These are phyloP conservation scores for Channa striata DNA, from an alignment of 2,797 vertebrate species.

Conservation along the genomic window DNA sequence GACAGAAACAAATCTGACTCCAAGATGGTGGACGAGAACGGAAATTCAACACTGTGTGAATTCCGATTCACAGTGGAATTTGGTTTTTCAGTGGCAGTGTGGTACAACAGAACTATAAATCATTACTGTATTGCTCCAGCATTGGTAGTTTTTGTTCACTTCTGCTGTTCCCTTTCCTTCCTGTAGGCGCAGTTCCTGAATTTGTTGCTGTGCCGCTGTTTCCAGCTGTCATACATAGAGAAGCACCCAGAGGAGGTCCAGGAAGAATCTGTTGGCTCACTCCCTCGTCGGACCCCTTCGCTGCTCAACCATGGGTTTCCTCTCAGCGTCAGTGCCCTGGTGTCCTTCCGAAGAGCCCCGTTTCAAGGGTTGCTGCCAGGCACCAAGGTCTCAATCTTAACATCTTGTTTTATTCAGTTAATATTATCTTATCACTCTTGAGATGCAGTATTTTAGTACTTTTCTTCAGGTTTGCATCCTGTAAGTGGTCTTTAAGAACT, in stretches of 20 bases:
- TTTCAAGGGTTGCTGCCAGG: constrained; percentile 78
- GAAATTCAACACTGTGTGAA: too few relatives aligned
- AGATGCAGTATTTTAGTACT: not conserved
- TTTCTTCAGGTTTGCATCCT: too few relatives aligned
- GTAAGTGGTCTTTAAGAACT: too few relatives aligned
- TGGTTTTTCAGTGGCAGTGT: not conserved
- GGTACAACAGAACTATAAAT: too few relatives aligned
- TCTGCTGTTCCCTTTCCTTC: not conserved
- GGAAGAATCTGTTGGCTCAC: constrained; percentile 37
- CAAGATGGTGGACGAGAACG: too few relatives aligned
- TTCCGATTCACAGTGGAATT: not conserved
- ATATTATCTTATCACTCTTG: not conserved
- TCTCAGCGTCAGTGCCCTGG: constrained; percentile 92
- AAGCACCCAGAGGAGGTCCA: constrained; percentile 89
- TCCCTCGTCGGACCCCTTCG: constrained; percentile 73
- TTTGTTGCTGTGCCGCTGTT: constrained; percentile 94
- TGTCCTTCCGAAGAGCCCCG: constrained; percentile 93
- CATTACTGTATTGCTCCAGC: not conserved
- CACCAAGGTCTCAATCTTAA: constrained; percentile 77
- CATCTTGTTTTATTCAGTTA: not conserved
- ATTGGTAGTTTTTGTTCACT: not conserved
- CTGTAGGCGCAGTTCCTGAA: constrained; percentile 91
- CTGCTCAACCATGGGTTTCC: constrained; percentile 92
- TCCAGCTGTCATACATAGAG: constrained; percentile 91
- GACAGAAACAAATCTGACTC: too few relatives aligned